Evolutionary conservation across 2,113 vertebrate genomes (phyloP).

Genomic region (Gulo gulo): DNA sequence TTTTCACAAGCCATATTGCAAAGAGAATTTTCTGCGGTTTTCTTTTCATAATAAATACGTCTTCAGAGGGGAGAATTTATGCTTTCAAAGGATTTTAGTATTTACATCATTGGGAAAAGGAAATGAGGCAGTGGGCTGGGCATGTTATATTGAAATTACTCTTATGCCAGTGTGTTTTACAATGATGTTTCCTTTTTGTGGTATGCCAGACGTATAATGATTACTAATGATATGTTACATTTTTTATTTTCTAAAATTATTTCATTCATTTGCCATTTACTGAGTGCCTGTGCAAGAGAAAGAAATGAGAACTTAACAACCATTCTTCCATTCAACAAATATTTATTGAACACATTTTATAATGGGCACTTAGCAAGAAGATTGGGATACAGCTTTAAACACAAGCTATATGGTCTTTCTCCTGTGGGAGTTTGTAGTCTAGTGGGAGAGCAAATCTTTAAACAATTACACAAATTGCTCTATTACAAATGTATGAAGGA

Average conservation of each 20-base stretch:
- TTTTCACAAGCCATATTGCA: conserved; percentile 16
- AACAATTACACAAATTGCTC: not conserved
- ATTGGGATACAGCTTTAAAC: not conserved
- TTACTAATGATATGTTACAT: not conserved
- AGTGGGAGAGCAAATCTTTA: not conserved
- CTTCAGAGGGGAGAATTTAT: not conserved
- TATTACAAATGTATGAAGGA: not conserved
- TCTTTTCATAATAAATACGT: conserved; percentile 2
- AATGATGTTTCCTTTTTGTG: not conserved
- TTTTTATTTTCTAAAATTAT: conserved; percentile 28
- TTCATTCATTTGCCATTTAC: not conserved
- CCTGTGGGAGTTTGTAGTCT: not conserved
- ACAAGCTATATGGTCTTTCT: not conserved
- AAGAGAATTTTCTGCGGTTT: not conserved
- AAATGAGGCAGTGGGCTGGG: not conserved
- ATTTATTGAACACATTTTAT: not conserved
- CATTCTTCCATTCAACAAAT: not conserved
- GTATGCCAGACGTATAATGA: not conserved
- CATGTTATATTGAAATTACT: not conserved
- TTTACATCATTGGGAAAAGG: not conserved
- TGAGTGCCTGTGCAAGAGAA: not conserved
- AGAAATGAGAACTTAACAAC: not conserved
- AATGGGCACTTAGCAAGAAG: not conserved
- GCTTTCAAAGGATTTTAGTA: conserved; percentile 36
- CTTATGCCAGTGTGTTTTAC: not conserved